These are phyloP conservation scores for Solea solea DNA, from an alignment of 2,113 vertebrate species.

Conservation along the genomic window DNA sequence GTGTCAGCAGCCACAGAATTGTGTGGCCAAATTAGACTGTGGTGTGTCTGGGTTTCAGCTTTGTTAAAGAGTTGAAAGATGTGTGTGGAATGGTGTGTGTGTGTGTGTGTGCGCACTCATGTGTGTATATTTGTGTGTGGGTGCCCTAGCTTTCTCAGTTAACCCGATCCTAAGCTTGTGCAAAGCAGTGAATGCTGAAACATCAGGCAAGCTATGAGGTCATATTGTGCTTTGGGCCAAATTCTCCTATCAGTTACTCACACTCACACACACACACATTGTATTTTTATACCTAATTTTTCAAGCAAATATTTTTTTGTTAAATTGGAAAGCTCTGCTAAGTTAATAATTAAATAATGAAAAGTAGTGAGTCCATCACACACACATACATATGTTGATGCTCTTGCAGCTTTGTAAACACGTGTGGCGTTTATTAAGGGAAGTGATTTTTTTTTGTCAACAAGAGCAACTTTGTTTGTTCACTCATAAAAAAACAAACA, in stretches of 20 bases:
- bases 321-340: too few species aligned
- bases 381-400: too few species aligned
- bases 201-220: conserved; percentile 68
- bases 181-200: conserved; percentile 68
- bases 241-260: conserved; percentile 65
- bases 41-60: conserved; percentile 52
- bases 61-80: conserved; percentile 67
- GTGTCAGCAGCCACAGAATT: conserved; percentile 63
- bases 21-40: conserved; percentile 70
- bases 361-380: too few species aligned
- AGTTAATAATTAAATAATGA: too few species aligned
- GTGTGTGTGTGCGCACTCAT: conserved; percentile 24
- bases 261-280: conserved; percentile 8
- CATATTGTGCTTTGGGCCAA: conserved; percentile 60
- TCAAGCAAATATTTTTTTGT: too few species aligned
- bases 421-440: conserved; percentile 27
- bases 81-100: conserved; percentile 34
- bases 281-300: too few species aligned
- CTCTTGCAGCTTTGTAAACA: not conserved
- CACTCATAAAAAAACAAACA: conserved; percentile 39
- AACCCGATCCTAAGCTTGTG: conserved; percentile 54
- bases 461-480: conserved; percentile 60
- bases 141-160: conserved; percentile 33
- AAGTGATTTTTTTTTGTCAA: conserved; percentile 28
- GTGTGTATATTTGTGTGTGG: not conserved